These are phyloP conservation scores for Isaurus tuberculatus DNA, from an alignment of 92 coral and sea anemone species.

Conservation along the genomic window DNA sequence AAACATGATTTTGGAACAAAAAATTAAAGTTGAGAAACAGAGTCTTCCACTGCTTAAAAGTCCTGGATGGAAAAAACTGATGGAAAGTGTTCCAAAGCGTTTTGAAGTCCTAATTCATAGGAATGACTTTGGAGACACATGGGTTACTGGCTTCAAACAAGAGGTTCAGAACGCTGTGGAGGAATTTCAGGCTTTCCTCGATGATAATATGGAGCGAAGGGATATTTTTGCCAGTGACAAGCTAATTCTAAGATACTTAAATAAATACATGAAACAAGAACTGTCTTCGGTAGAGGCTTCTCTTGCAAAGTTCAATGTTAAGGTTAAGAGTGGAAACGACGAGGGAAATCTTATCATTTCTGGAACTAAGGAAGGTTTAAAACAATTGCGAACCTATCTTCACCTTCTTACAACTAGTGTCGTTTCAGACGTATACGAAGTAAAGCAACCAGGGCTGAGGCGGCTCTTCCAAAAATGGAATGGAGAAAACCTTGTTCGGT, in stretches of 20 bases:
- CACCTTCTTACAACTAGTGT: slow-evolving; percentile 38
- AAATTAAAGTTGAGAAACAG: slow-evolving; percentile 60
- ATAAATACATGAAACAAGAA: slow-evolving; percentile 63
- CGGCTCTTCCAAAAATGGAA: slow-evolving; percentile 57
- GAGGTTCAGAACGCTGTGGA: slow-evolving; percentile 62
- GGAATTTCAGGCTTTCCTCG: slow-evolving; percentile 58
- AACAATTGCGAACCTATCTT: not conserved
- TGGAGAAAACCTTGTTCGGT: slow-evolving; percentile 63
- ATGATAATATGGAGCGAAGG: slow-evolving; percentile 55
- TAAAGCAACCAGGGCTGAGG: slow-evolving; percentile 71
- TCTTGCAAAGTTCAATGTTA: slow-evolving; percentile 56
- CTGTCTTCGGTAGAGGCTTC: slow-evolving; percentile 55
- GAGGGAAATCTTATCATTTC: slow-evolving; percentile 57
- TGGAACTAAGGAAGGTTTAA: slow-evolving; percentile 77
- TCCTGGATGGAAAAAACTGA: slow-evolving; percentile 59
- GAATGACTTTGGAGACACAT: slow-evolving; percentile 67
- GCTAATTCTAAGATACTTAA: slow-evolving; percentile 61
- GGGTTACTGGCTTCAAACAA: slow-evolving; percentile 69
- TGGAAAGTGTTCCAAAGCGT: slow-evolving; percentile 37
- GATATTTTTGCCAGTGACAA: slow-evolving; percentile 56
- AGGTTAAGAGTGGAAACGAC: slow-evolving; percentile 47
- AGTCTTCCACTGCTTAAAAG: slow-evolving; percentile 46
- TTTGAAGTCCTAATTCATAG: slow-evolving; percentile 50
- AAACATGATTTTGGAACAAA: slow-evolving; percentile 58
- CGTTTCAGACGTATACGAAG: slow-evolving; percentile 22